phyloP scores from a whole-genome alignment of 2,797 vertebrate species.

The Oryzias sinensis region DNA sequence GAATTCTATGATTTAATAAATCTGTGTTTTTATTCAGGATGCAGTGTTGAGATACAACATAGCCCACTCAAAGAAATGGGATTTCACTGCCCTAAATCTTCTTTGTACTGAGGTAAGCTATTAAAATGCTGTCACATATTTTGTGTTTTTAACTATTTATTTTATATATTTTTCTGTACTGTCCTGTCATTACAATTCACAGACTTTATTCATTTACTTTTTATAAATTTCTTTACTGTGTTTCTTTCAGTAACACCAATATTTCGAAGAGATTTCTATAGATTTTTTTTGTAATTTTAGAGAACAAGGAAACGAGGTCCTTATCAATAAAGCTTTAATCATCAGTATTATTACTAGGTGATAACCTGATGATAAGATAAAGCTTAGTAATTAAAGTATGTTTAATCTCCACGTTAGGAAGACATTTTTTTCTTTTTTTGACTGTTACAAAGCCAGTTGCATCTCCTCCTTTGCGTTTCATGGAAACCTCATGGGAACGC shows the following conservation, averaged over 20 bases:
- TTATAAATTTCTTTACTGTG: too few species aligned
- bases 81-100: slow-evolving; percentile 91
- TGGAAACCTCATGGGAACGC: slow-evolving; percentile 54
- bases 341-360: too few species aligned
- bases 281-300: too few species aligned
- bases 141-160: neutral
- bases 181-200: too few species aligned
- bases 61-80: slow-evolving; percentile 92
- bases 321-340: too few species aligned
- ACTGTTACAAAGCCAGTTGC: slow-evolving; percentile 48
- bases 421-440: slow-evolving; percentile 44
- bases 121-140: neutral
- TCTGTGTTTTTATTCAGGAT: slow-evolving; percentile 74
- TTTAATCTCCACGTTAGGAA: slow-evolving; percentile 14
- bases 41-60: slow-evolving; percentile 91
- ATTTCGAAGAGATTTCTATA: too few species aligned
- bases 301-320: too few species aligned
- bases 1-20: slow-evolving; percentile 6
- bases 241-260: too few species aligned
- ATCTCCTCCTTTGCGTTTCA: slow-evolving; percentile 51
- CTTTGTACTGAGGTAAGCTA: slow-evolving; percentile 92
- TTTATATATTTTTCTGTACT: too few species aligned
- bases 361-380: slow-evolving; percentile 7
- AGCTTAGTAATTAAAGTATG: slow-evolving; percentile 13
- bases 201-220: too few species aligned